A percentile compares a stretch with the other conserved stretches of the same genome.
phyloP scores from a whole-genome alignment of 35 echinoderm and acorn worm species.

The Heliocidaris tuberculata region DNA sequence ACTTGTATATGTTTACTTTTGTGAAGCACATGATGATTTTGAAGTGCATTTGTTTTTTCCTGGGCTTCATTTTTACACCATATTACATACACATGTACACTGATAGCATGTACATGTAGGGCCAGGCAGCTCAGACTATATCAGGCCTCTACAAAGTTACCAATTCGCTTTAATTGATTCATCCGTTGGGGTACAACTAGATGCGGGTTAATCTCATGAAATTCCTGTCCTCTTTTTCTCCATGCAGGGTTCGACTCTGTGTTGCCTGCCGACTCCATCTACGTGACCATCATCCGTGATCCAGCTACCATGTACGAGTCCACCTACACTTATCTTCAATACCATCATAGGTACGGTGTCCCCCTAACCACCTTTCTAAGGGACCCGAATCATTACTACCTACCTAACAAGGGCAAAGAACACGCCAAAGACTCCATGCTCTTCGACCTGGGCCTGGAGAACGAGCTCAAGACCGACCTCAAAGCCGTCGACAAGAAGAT shows the following conservation, averaged over 20 bases:
- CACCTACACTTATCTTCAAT: constrained; percentile 55
- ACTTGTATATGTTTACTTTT: no score
- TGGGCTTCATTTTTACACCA: no score
- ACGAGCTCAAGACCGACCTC: neutral
- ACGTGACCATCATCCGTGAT: constrained; percentile 64
- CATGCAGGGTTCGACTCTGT: constrained; percentile 36
- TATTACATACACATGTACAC: no score
- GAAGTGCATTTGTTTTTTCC: no score
- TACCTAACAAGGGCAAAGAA: neutral
- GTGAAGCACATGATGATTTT: no score
- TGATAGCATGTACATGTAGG: no score
- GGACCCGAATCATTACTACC: constrained; percentile 45
- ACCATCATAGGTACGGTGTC: neutral
- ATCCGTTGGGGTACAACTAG: no score
- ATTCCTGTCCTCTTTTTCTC: neutral
- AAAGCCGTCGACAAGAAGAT: constrained; percentile 14
- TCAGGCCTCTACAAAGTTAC: no score
- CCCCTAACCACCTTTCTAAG: constrained; percentile 44
- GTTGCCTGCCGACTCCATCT: constrained; percentile 41
- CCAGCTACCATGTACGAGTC: constrained; percentile 58
- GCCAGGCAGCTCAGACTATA: no score
- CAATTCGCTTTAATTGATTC: no score
- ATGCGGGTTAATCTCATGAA: no score
- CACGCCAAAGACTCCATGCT: constrained; percentile 64
- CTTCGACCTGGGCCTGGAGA: constrained; percentile 52